Evolutionary conservation across 2,888 invertebrate species (phyloP).

Genomic region (Sthenelais limicola): DNA sequence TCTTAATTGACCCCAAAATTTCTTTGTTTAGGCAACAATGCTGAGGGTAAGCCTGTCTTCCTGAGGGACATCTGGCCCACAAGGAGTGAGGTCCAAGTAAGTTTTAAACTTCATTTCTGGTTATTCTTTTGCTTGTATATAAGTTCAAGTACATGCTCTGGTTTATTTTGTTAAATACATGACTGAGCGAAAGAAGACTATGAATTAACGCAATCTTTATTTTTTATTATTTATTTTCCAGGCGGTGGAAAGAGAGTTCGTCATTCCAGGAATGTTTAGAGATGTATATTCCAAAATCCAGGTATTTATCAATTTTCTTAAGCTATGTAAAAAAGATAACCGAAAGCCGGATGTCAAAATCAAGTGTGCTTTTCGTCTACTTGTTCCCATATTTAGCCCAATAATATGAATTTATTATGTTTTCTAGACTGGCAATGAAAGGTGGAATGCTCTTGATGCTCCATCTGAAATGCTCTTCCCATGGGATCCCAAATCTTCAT

Average conservation of each 20-base stretch:
- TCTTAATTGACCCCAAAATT: not conserved
- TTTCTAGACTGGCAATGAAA: conserved; percentile 82
- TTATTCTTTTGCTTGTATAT: no score
- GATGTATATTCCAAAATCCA: conserved; percentile 88
- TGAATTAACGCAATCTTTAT: no score
- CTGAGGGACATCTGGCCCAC: conserved; percentile 97
- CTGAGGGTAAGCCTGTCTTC: conserved; percentile 85
- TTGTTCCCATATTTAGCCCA: no score
- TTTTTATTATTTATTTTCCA: conserved; percentile 48
- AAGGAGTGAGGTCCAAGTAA: conserved; percentile 86
- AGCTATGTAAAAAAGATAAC: no score
- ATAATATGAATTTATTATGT: no score
- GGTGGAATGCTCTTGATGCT: conserved; percentile 88
- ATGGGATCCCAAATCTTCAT: conserved; percentile 92
- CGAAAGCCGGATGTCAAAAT: no score
- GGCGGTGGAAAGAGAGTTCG: conserved; percentile 85
- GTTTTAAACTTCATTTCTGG: no score
- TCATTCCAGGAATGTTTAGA: conserved; percentile 97
- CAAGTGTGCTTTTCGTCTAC: no score
- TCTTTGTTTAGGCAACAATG: conserved; percentile 69
- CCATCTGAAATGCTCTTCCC: conserved; percentile 87
- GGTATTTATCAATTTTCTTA: conserved; percentile 56
- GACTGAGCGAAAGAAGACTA: no score
- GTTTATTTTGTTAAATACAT: no score
- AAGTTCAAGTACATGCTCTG: no score